These are phyloP conservation scores for Pangasianodon hypophthalmus DNA, from an alignment of 2,113 vertebrate species.

Conservation along the genomic window DNA sequence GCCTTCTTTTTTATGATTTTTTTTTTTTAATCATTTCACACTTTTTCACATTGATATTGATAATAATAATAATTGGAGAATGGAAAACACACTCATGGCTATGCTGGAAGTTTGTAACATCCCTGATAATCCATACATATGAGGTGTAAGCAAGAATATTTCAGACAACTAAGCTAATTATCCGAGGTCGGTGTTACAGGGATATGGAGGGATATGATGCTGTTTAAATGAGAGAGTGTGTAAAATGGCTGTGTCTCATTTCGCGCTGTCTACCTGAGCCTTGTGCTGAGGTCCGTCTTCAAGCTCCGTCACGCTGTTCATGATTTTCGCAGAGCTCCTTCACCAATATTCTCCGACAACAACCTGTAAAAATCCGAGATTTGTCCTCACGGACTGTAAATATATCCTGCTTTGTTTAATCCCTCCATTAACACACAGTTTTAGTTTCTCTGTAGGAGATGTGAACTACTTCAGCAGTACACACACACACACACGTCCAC, in stretches of 20 bases:
- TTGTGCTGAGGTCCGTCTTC: conserved; percentile 64
- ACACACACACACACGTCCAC: background rate
- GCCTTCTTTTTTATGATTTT: background rate
- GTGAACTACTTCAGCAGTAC: conserved; percentile 45
- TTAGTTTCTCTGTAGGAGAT: conserved; percentile 33
- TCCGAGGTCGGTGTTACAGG: background rate
- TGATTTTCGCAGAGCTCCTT: conserved; percentile 62
- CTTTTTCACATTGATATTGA: background rate
- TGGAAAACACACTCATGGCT: background rate
- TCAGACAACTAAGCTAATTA: background rate
- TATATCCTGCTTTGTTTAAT: conserved; percentile 47
- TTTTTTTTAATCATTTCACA: background rate
- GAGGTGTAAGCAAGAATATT: background rate
- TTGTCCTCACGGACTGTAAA: conserved; percentile 42
- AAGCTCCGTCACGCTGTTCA: conserved; percentile 67
- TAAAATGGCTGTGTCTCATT: conserved; percentile 19
- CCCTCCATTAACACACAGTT: conserved; percentile 46
- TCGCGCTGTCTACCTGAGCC: conserved; percentile 55
- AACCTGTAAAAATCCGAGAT: conserved; percentile 50
- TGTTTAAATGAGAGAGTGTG: background rate
- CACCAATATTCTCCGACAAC: conserved; percentile 51
- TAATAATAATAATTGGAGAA: background rate
- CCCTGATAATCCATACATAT: background rate
- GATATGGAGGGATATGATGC: background rate
- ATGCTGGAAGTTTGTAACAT: background rate